A percentile compares a stretch with the other conserved stretches of the same genome.
phyloP scores from a whole-genome alignment of 2,797 vertebrate species.

The Enteromius argenteus region DNA sequence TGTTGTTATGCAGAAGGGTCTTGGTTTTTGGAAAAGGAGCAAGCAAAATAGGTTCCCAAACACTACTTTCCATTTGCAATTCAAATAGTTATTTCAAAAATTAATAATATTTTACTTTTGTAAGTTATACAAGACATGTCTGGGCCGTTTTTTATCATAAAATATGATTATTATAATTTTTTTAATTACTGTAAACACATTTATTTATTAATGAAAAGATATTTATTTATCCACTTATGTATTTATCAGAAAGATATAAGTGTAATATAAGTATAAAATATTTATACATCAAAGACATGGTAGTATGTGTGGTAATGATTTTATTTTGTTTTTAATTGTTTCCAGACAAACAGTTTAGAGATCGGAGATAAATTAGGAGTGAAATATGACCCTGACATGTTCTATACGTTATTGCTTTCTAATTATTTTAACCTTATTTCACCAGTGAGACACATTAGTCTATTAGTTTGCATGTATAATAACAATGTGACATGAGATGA shows the following conservation, averaged over 20 bases:
- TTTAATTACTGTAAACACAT: neutral
- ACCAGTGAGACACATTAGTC: neutral
- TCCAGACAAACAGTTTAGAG: neutral
- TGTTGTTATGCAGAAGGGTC: slow-evolving; percentile 3
- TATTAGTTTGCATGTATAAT: neutral
- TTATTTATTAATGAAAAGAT: neutral
- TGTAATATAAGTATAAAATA: neutral
- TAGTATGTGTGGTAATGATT: neutral
- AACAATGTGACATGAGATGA: neutral
- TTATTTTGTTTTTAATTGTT: neutral
- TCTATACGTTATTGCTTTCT: neutral
- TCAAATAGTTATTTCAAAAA: neutral
- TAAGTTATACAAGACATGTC: neutral
- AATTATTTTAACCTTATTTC: neutral
- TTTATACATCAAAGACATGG: neutral
- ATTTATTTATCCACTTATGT: neutral
- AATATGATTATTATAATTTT: no score
- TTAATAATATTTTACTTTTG: no score
- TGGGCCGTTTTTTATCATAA: neutral
- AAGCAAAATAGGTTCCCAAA: neutral
- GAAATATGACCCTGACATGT: neutral
- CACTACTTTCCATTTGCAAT: neutral
- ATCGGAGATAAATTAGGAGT: neutral
- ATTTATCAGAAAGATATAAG: neutral
- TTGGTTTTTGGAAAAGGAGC: neutral